Base-by-base conservation (phyloP, 2,797 vertebrate genomes). In the Pipistrellus kuhlii region DNA sequence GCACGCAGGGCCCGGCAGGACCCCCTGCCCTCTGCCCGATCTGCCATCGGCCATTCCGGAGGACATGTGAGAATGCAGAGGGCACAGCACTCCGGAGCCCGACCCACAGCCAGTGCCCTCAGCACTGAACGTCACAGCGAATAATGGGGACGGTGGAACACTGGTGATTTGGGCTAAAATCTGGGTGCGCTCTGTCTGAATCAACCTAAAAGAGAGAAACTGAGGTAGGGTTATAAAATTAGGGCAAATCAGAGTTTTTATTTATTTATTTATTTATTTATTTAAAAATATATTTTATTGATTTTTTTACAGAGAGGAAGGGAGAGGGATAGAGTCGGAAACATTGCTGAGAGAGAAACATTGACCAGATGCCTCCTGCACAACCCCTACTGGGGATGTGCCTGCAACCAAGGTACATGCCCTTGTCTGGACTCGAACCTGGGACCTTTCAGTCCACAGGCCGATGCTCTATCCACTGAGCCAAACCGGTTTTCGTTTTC, bases 91-190 rank as follows among this genome's bases (percentile, higher is more conserved):
- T 85, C 57, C n/a, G 35, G 53, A 72, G 20, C 35, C n/a, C 0
- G 2, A 0, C 18, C 0, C 17, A 4, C 1, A 2, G 41, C 87
- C 18, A 69, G 44, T 0, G 17, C 21, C 62, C 9, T 27, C 35
- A 0, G 13, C 46, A 1, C 12, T 1, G 2, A 9, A 51, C 72
- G 35, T 73, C 73, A 69, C 6, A 2, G n/a, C 25, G 46, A 25
- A 41, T 30, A 12, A 41, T 4, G 57, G 41, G 51, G 48, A 13
- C 3, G 7, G 11, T 6, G 77, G 57, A 20, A 66, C 21, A 10
- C 2, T 5, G 18, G 30, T 2, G 35, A 7, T 27, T 87, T 20
- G 10, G 71, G 66, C 25, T 30, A 14, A 64, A 71, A 55, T 14
- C 51, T 6, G 35, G 8, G 25, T 25, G 2, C 1, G 2, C 20